A percentile compares a stretch with the other conserved stretches of the same genome.
phyloP scores from a whole-genome alignment of 2,113 vertebrate species.

The Melanocharis versteri region DNA sequence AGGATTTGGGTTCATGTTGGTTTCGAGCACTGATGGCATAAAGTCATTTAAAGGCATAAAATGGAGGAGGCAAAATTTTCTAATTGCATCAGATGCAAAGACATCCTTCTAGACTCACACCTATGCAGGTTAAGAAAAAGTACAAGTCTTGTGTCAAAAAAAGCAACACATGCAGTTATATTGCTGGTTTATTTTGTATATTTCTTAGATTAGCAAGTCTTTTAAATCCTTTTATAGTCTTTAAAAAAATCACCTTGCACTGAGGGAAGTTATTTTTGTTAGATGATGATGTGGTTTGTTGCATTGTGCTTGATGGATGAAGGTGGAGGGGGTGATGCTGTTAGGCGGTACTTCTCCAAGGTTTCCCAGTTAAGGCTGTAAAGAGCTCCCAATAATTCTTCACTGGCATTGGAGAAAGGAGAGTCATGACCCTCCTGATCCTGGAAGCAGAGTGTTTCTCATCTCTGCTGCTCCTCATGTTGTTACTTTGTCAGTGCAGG shows the following conservation, averaged over 20 bases:
- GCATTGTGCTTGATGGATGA: not conserved
- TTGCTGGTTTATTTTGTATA: not conserved
- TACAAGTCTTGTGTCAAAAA: not conserved
- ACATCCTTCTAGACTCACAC: not conserved
- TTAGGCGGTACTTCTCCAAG: not conserved
- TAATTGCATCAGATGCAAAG: not conserved
- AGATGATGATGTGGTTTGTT: not conserved
- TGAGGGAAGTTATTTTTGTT: not conserved
- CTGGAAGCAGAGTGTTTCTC: not conserved
- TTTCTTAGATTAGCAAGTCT: not conserved
- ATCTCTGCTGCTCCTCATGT: not conserved
- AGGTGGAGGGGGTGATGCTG: not conserved
- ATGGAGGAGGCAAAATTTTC: not conserved
- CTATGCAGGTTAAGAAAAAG: not conserved
- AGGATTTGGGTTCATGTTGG: not conserved
- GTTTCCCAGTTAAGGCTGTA: not conserved
- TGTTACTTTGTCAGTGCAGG: not conserved
- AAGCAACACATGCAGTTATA: not conserved
- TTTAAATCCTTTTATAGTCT: not conserved
- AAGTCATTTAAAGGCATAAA: not conserved
- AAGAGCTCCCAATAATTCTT: not conserved
- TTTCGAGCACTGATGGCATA: not conserved
- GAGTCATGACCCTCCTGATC: not conserved
- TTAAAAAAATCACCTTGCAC: not conserved
- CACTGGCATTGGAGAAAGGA: not conserved